These are phyloP conservation scores for Palythoa grandis DNA, from an alignment of 92 coral and sea anemone species.

Conservation along the genomic window DNA sequence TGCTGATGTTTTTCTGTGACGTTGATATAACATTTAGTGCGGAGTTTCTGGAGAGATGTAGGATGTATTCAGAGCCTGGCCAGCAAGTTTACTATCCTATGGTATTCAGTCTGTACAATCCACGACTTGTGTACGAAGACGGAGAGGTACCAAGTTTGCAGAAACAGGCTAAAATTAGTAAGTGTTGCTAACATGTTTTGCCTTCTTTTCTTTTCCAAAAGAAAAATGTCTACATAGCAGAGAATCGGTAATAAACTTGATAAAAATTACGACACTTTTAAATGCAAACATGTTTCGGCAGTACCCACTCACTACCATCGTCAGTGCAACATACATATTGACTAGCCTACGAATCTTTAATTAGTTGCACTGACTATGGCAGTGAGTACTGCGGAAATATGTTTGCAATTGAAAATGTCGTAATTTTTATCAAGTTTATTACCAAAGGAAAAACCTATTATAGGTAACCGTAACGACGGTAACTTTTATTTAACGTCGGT, in stretches of 20 bases:
- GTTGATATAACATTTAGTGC: constrained; percentile 82
- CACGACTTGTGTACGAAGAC: constrained; percentile 79
- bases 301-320: no score
- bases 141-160: constrained; percentile 63
- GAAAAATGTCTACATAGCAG: not conserved
- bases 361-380: not conserved
- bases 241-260: no score
- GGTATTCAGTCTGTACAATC: constrained; percentile 90
- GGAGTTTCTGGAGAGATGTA: constrained; percentile 82
- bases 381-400: not conserved
- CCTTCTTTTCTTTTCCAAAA: not conserved
- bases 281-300: no score
- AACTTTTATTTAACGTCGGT: no score
- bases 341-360: no score
- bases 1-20: constrained; percentile 90
- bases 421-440: no score
- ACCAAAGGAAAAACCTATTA: no score
- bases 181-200: not conserved
- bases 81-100: constrained; percentile 86
- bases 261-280: no score
- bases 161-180: constrained; percentile 72
- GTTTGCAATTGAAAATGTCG: not conserved
- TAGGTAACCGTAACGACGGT: no score
- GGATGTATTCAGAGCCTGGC: constrained; percentile 77
- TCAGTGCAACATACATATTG: no score